phyloP scores from a whole-genome alignment of 1,140 invertebrate species.

The Nasonia giraulti region DNA sequence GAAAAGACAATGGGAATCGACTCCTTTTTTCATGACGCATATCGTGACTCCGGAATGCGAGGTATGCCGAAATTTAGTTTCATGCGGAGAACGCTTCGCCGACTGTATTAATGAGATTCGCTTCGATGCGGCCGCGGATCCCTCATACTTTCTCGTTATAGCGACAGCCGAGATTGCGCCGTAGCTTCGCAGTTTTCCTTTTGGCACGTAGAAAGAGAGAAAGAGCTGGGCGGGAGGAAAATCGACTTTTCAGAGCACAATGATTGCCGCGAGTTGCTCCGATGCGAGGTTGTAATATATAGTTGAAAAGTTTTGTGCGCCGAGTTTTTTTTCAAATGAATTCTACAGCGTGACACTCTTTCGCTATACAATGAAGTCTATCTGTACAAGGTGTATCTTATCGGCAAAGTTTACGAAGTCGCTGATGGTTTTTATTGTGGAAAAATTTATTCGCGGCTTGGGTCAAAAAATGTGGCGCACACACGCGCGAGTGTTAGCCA shows the following conservation, averaged over 20 bases:
- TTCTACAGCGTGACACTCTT: too few species aligned
- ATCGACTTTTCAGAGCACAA: slow-evolving; percentile 3
- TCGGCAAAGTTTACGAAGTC: not conserved
- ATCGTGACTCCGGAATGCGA: too few species aligned
- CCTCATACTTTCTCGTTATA: not conserved
- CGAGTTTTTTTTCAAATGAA: not conserved
- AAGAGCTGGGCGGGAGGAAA: not conserved
- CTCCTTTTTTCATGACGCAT: too few species aligned
- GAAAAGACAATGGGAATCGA: not conserved
- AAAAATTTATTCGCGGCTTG: too few species aligned
- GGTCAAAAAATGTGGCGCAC: not conserved
- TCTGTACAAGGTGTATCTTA: not conserved
- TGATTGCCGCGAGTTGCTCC: not conserved
- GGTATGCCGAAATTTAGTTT: not conserved
- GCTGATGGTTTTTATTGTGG: not conserved
- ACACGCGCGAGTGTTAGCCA: too few species aligned
- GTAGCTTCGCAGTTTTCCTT: slow-evolving; percentile 1
- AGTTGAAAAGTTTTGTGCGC: not conserved
- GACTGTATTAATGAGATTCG: too few species aligned
- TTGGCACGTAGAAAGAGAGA: not conserved
- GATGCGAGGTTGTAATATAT: not conserved
- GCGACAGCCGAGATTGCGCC: not conserved
- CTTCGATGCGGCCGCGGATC: not conserved
- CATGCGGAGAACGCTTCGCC: too few species aligned
- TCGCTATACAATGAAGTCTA: not conserved